Conservation (phyloP, 1,140 invertebrate genomes). For the Drosophila tristis region DNA sequence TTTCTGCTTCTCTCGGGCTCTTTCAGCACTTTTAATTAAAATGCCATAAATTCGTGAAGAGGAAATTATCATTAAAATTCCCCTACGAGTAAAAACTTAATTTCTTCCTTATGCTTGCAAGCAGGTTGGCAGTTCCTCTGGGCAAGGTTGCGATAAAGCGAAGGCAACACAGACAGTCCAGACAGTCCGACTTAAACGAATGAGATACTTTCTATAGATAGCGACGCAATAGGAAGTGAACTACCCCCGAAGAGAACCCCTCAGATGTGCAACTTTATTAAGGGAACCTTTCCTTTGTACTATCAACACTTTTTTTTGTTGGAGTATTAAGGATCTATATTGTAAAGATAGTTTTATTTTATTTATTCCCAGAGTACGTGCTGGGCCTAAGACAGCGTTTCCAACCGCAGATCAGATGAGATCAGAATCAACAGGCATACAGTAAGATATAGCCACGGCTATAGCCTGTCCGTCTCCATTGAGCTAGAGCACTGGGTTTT, state of each 20-base stretch:
- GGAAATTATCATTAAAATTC: slow-evolving; percentile 81
- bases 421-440: no score
- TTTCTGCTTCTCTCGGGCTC: slow-evolving; percentile 36
- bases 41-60: slow-evolving; percentile 79
- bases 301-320: no score
- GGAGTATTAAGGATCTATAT: no score
- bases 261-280: not conserved
- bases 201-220: slow-evolving; percentile 29
- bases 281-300: not conserved
- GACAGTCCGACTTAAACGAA: not conserved
- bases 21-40: slow-evolving; percentile 76
- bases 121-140: slow-evolving; percentile 39
- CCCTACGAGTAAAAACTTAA: slow-evolving; percentile 54
- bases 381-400: no score
- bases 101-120: slow-evolving; percentile 72
- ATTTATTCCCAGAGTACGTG: no score
- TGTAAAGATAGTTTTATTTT: no score
- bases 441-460: no score
- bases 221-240: not conserved
- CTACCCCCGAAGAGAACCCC: no score
- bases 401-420: no score
- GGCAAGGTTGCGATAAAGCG: slow-evolving; percentile 47
- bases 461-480: no score
- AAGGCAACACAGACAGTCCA: not conserved
- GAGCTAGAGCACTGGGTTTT: no score